Evolutionary conservation across 2,797 vertebrate genomes (phyloP).

Genomic region (Saguinus oedipus): DNA sequence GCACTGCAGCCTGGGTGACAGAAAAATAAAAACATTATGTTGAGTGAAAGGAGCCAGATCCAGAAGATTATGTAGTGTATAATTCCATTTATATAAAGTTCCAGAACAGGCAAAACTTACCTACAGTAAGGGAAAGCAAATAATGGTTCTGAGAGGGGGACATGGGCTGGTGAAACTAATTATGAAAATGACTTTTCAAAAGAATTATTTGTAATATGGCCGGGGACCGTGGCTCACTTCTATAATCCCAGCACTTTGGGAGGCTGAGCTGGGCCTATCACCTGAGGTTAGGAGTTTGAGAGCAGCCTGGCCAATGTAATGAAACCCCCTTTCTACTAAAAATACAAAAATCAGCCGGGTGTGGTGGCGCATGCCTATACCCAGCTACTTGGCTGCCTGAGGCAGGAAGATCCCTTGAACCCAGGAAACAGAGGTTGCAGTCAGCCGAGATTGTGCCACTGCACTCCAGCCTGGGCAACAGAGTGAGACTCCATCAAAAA

Average conservation of each 20-base stretch:
- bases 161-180: background rate
- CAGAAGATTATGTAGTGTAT: background rate
- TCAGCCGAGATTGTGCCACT: background rate
- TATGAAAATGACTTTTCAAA: no score
- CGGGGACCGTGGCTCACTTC: fast-evolving
- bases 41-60: background rate
- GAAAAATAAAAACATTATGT: no score
- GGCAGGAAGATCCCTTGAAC: no score
- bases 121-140: background rate
- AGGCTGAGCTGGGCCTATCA: fast-evolving
- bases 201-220: no score
- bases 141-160: background rate
- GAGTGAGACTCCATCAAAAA: background rate
- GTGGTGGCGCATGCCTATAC: background rate
- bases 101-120: background rate
- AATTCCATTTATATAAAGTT: background rate
- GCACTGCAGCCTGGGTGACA: no score
- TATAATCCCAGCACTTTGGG: no score
- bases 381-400: background rate
- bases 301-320: no score
- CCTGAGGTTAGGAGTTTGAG: no score
- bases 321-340: background rate
- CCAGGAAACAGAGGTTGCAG: no score
- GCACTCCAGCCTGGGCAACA: background rate
- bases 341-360: background rate